Evolutionary conservation across 2,888 invertebrate species (phyloP).

Genomic region (Tiliacea citrago): DNA sequence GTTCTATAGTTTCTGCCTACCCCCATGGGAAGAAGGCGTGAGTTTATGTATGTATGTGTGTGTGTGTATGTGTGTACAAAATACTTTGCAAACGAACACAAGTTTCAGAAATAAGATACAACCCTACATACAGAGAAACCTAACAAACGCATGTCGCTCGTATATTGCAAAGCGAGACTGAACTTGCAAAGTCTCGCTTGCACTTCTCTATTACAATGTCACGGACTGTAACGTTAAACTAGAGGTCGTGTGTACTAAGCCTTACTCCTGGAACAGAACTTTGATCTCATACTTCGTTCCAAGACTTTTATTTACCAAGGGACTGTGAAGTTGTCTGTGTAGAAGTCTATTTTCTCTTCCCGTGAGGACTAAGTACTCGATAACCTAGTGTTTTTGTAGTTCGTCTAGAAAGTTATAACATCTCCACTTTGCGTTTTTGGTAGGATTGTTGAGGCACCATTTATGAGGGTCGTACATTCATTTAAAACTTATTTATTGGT

Average conservation of each 20-base stretch:
- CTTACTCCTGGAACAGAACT: conserved; percentile 45
- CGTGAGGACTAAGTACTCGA: conserved; percentile 10
- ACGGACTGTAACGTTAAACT: conserved; percentile 38
- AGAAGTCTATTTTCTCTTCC: conserved; percentile 48
- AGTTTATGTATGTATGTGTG: too few relatives aligned
- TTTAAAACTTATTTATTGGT: neutral
- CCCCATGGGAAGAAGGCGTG: too few relatives aligned
- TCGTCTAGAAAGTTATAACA: conserved; percentile 31
- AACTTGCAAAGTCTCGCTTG: conserved; percentile 34
- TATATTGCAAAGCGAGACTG: conserved; percentile 39
- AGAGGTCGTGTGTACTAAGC: conserved; percentile 47
- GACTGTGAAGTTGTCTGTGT: conserved; percentile 41
- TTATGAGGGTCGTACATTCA: neutral
- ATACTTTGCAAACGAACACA: neutral
- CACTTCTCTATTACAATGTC: conserved; percentile 46
- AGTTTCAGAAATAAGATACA: neutral
- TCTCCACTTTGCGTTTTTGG: neutral
- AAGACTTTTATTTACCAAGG: conserved; percentile 21
- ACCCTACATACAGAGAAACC: conserved; percentile 3
- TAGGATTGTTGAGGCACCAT: neutral
- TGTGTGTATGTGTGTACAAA: too few relatives aligned
- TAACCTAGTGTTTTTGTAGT: conserved; percentile 22
- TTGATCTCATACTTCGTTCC: conserved; percentile 39
- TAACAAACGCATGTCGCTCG: conserved; percentile 33
- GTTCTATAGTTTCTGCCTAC: too few relatives aligned